Base-by-base conservation (phyloP, 2,888 invertebrate species). In the Pyrrhia umbra region DNA sequence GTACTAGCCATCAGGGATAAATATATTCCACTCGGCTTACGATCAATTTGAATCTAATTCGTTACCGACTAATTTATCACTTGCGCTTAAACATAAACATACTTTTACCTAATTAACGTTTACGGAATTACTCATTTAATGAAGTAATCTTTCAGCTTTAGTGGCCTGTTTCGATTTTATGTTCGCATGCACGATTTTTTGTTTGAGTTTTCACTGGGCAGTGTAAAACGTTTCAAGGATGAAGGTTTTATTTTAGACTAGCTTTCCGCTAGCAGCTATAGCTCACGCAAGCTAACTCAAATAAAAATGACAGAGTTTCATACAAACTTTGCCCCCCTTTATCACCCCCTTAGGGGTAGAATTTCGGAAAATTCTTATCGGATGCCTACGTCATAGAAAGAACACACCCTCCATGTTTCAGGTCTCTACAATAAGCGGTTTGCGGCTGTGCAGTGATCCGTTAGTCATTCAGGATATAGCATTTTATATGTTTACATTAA, bases 11-110 rank as follows among this genome's bases (percentile, higher is more conserved):
- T 40, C 37, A 42, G 30, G 15, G 49, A 40, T 43, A 2, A 27
- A 34, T 40, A 43, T 9, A 66, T 55, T 54, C 15, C 52, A 46
- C 18, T 0, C 1, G 10, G 0, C 27, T 39, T 37, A 40, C 37
- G 34, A 58, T 40, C 40, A 21, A 50, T 50, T 43, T 6, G 13
- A 34, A 23, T 45, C 18, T 39, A 21, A 57, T 43, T 54, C 34
- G 39, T 23, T 18, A 46, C 34, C 10, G 13, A 30, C 40, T 6
- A 51, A 64, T 64, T 64, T 63, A 65, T 46, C 20, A 55, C 18
- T 66, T n/a, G 37, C 16, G 59, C 46, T 70, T 10, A 70, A 65
- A 70, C 27, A 8, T 25, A 40, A 18, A 45, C 8, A 37, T 20
- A 37, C 5, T 15, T 57, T 68, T 34, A 56, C 42, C 51, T 54